A percentile compares a stretch with the other conserved stretches of the same genome.
Conservation (phyloP, 2,797 vertebrate species). For the Enteromius treurensis region DNA sequence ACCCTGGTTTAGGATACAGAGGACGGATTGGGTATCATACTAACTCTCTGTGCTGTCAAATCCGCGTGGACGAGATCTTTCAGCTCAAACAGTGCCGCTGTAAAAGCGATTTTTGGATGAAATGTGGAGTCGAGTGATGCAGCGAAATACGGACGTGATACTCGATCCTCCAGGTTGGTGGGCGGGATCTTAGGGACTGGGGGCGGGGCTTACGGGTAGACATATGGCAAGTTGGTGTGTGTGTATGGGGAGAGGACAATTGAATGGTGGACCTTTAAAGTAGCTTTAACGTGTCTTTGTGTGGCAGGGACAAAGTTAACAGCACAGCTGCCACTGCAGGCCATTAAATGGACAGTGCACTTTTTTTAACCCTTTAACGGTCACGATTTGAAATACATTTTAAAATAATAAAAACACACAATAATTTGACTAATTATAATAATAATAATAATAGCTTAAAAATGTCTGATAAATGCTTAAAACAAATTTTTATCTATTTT, state of each 20-base stretch:
- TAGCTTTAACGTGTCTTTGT: constrained; percentile 61
- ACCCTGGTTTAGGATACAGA: constrained; percentile 54
- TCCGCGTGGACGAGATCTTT: neutral
- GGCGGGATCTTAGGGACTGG: constrained; percentile 68
- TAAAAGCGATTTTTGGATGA: constrained; percentile 40
- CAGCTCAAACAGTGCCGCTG: constrained; percentile 5
- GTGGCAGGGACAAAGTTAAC: constrained; percentile 54
- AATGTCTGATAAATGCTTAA: neutral
- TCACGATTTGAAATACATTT: neutral
- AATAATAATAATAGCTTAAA: neutral
- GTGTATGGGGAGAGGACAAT: constrained; percentile 58
- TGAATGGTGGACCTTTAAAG: constrained; percentile 55
- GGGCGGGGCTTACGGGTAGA: constrained; percentile 62
- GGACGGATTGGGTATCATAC: constrained; percentile 43
- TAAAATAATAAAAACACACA: constrained; percentile 1
- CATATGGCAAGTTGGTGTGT: constrained; percentile 61
- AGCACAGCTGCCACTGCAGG: constrained; percentile 54
- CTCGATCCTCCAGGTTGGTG: constrained; percentile 77
- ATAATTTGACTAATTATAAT: too few relatives aligned
- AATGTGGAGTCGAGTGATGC: constrained; percentile 58
- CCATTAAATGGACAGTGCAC: constrained; percentile 19
- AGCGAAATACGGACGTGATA: constrained; percentile 70
- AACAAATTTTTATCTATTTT: too few relatives aligned
- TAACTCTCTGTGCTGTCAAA: constrained; percentile 39
- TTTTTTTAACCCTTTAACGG: constrained; percentile 21